Percentiles rank a stretch among this genome's conserved stretches.
Conservation (phyloP, 2,797 vertebrate genomes). For the Ataeniobius toweri region DNA sequence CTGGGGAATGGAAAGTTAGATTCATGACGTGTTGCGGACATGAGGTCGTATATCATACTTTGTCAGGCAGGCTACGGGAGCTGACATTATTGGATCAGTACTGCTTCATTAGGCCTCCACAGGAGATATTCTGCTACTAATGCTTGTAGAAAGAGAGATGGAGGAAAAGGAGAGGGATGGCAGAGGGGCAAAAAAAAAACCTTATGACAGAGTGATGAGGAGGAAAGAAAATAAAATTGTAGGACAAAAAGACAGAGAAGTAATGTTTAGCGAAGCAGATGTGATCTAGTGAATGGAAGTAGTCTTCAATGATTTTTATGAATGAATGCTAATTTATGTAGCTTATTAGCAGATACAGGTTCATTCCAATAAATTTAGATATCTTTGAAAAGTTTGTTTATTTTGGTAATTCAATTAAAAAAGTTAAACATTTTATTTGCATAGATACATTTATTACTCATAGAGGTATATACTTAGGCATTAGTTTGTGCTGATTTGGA, state of each 20-base stretch:
- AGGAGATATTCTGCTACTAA: slow-evolving; percentile 42
- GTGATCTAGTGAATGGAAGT: not conserved
- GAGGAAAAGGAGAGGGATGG: not conserved
- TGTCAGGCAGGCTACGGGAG: slow-evolving; percentile 55
- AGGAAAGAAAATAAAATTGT: not conserved
- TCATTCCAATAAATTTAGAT: not conserved
- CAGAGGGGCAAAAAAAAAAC: slow-evolving; percentile 12
- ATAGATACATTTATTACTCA: not conserved
- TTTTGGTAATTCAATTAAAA: not conserved
- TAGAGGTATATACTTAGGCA: too few relatives aligned
- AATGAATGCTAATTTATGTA: too few relatives aligned
- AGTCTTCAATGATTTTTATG: not conserved
- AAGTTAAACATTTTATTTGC: not conserved
- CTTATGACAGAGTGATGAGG: slow-evolving; percentile 5
- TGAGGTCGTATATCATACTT: slow-evolving; percentile 55
- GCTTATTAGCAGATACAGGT: too few relatives aligned
- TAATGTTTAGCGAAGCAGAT: not conserved
- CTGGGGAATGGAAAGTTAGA: slow-evolving; percentile 41
- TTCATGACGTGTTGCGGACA: slow-evolving; percentile 34
- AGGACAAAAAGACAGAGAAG: not conserved
- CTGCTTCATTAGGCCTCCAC: slow-evolving; percentile 72
- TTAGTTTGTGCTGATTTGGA: not conserved
- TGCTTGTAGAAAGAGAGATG: slow-evolving; percentile 49
- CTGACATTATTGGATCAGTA: slow-evolving; percentile 70
- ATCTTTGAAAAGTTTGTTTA: not conserved